Conservation (phyloP, 2,888 invertebrate genomes). For the Lottia gigantea region DNA sequence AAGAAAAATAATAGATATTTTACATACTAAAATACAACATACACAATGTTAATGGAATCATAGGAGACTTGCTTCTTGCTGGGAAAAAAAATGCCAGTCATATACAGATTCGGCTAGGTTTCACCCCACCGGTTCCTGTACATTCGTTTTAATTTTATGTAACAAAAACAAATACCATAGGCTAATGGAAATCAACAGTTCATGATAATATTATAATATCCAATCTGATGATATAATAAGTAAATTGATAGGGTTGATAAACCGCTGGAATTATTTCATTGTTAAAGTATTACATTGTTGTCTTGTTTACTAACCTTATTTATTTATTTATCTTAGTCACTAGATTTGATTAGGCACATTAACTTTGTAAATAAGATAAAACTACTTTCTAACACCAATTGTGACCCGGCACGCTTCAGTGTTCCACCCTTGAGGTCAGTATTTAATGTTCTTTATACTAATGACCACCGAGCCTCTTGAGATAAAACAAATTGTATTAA, state of each 20-base stretch:
- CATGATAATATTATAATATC: no score
- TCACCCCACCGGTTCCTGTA: no score
- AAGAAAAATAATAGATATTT: no score
- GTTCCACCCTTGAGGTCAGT: background rate
- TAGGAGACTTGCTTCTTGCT: no score
- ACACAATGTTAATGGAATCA: no score
- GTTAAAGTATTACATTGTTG: background rate
- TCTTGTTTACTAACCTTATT: background rate
- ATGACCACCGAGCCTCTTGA: background rate
- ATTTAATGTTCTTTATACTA: constrained; percentile 2
- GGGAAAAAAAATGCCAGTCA: no score
- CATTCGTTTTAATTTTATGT: no score
- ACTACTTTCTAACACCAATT: background rate
- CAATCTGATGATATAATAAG: background rate
- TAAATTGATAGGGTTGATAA: background rate
- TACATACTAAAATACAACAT: no score
- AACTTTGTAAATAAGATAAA: background rate
- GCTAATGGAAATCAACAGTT: no score
- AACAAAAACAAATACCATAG: no score
- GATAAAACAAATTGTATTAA: constrained; percentile 9
- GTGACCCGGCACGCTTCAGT: constrained; percentile 3
- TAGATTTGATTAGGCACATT: background rate
- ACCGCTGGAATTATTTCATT: background rate
- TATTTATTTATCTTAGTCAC: background rate
- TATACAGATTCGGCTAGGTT: no score